These are phyloP conservation scores for Pedetes capensis DNA, from an alignment of 2,113 vertebrate genomes.

Conservation along the genomic window DNA sequence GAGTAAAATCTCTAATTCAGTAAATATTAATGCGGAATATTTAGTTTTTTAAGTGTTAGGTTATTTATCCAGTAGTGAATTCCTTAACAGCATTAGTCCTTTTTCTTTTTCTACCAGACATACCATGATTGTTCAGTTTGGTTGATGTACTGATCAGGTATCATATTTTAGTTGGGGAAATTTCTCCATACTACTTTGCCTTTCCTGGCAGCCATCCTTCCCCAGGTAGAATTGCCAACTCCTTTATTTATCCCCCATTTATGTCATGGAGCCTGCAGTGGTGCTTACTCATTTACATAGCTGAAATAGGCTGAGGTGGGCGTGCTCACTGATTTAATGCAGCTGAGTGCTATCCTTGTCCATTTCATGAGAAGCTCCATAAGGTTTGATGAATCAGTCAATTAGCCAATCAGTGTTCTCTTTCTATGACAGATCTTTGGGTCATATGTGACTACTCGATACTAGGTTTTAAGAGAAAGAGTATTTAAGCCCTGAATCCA, in stretches of 20 bases:
- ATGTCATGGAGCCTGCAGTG: background rate
- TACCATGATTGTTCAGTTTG: background rate
- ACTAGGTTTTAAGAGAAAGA: background rate
- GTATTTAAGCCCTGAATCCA: background rate
- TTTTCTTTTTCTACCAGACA: background rate
- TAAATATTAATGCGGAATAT: background rate
- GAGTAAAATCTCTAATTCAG: background rate
- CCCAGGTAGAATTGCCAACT: background rate
- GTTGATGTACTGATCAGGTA: background rate
- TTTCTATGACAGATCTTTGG: background rate
- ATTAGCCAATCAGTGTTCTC: background rate
- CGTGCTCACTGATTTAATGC: background rate
- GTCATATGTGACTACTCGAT: background rate
- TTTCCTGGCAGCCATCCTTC: background rate
- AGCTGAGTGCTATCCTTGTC: background rate
- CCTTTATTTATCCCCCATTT: background rate
- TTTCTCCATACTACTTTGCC: accelerated
- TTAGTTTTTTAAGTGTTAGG: background rate
- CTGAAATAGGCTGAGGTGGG: background rate
- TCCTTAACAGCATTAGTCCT: background rate
- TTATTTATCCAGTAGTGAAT: background rate
- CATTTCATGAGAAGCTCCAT: background rate
- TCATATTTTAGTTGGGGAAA: background rate
- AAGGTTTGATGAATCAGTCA: background rate
- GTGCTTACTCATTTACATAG: background rate